Evolutionary conservation across 2,888 invertebrate genomes (phyloP), one percentile per base, ranked within the genome.

Genomic region (Apodemia zela): DNA sequence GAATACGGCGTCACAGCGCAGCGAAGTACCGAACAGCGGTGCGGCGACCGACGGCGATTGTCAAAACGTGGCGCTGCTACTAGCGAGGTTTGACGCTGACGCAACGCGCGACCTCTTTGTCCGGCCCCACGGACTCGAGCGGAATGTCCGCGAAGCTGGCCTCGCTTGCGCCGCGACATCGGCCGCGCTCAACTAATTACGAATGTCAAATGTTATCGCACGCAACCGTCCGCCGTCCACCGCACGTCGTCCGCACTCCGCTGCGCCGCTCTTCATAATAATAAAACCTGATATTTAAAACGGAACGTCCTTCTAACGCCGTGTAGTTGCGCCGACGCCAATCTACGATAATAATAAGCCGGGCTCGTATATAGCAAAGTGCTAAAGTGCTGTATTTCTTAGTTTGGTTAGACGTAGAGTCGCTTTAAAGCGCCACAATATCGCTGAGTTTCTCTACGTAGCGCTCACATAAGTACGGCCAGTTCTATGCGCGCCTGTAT

Each of bases 271-370:
- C 90, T 90, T 91, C 91, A 91, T 91, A 91, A 91, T 91, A 91
- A 91, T 91, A 91, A 91, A 91, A 91, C 91, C 91, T 90, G 91
- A 91, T 91, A 91, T 91, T 91, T 91, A 91, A 91, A 91, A 91
- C 91, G 91, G 91, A 91, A 91, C 91, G 91, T 91, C 91, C 91
- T 91, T 91, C 91, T 91, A 91, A 91, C 91, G 90, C 89, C 89
- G 91, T 90, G 90, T 91, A 91, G 91, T 91, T 91, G 91, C 91
- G 91, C 91, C 91, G 91, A 91, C 91, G 91, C 91, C 91, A 91
- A 91, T 91, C 91, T 91, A 91, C 91, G 90, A 91, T 91, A 91
- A 91, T 91, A 91, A 91, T 91, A 91, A 91, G 90, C 89, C 87
- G 86, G 79, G 84, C 81, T 81, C 82, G 81, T 72, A 79, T 78